Conservation (phyloP, 1,140 invertebrate genomes). For the Nephotettix cincticeps region DNA sequence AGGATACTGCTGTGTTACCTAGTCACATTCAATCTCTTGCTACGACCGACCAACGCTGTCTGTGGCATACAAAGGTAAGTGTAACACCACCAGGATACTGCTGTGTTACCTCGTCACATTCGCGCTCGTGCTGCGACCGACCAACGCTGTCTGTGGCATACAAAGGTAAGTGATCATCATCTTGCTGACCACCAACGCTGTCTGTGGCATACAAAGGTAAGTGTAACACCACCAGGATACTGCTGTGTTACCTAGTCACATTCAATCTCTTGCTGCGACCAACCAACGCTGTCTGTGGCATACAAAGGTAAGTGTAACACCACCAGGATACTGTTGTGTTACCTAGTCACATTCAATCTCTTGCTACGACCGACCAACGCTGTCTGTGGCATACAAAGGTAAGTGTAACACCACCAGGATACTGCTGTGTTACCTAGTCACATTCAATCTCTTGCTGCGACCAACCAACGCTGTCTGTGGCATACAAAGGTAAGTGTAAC, state of each 20-base stretch:
- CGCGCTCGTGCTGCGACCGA: conserved; percentile 74
- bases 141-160: conserved; percentile 72
- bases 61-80: conserved; percentile 76
- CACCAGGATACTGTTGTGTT: background rate
- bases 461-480: conserved; percentile 86
- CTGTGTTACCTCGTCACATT: conserved; percentile 89
- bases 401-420: no score
- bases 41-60: conserved; percentile 72
- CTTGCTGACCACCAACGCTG: no score
- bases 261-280: conserved; percentile 78
- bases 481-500: conserved; percentile 84
- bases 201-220: background rate
- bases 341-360: background rate
- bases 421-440: no score
- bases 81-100: background rate
- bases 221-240: background rate
- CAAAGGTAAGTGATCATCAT: conserved; percentile 73
- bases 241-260: conserved; percentile 84
- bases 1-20: conserved; percentile 69
- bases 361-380: background rate
- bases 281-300: conserved; percentile 71
- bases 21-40: conserved; percentile 80
- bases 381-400: background rate
- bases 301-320: conserved; percentile 67
- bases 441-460: no score